These are phyloP conservation scores for Seira sanloemensis DNA, from an alignment of 2,888 invertebrate species.

Conservation along the genomic window DNA sequence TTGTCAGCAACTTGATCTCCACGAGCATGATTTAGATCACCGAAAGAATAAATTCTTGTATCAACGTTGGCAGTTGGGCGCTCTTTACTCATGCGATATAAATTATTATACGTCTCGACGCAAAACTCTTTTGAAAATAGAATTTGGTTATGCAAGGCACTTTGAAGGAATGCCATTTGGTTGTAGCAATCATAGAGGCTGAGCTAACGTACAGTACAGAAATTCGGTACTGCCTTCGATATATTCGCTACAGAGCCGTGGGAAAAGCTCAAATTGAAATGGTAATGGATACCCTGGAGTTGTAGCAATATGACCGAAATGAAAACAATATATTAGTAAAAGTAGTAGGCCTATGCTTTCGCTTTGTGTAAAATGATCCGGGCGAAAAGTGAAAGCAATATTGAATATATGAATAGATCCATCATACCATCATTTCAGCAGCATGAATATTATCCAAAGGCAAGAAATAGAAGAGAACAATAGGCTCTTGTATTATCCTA, in stretches of 20 bases:
- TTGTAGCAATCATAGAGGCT: no score
- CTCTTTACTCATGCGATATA: no score
- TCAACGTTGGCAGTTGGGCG: no score
- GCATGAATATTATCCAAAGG: not conserved
- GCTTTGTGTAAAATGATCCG: not conserved
- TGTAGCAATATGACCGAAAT: not conserved
- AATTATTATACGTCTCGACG: no score
- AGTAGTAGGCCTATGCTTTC: no score
- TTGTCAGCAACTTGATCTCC: not conserved
- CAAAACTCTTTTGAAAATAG: no score
- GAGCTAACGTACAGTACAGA: no score
- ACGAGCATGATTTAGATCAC: not conserved
- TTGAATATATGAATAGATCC: not conserved
- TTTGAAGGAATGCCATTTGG: no score
- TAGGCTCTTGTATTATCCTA: not conserved
- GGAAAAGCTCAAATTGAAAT: not conserved
- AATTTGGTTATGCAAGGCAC: no score
- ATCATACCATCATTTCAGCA: not conserved
- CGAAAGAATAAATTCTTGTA: no score
- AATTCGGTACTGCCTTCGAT: no score
- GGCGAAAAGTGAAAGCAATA: not conserved
- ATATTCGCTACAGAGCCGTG: no score
- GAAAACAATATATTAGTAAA: conserved; percentile 5
- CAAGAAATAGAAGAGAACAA: not conserved
- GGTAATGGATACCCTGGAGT: conserved; percentile 7